A percentile compares a stretch with the other conserved stretches of the same genome.
These are phyloP conservation scores for Pocillopora verrucosa DNA, from an alignment of 64 coral and sea anemone species.

Conservation along the genomic window DNA sequence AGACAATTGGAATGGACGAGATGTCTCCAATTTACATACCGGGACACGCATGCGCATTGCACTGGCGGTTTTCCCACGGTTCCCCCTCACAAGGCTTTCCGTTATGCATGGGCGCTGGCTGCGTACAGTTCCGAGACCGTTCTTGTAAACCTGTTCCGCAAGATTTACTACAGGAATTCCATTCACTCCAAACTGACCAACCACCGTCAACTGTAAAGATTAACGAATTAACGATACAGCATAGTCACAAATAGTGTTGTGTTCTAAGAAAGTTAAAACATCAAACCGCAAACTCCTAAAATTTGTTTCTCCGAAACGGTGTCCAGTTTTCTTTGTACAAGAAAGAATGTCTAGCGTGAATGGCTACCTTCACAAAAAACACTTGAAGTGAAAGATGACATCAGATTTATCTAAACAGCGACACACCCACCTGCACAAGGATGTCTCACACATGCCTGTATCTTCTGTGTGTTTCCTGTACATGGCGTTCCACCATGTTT, in stretches of 20 bases:
- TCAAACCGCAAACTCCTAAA: too few relatives aligned
- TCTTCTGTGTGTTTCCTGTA: not conserved
- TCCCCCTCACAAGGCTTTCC: conserved; percentile 10
- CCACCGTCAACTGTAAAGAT: conserved; percentile 16
- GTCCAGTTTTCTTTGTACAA: too few relatives aligned
- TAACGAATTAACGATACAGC: not conserved
- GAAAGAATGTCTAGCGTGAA: too few relatives aligned
- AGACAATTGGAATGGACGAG: not conserved
- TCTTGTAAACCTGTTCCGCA: conserved; percentile 15
- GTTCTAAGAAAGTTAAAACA: not conserved
- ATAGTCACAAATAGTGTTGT: not conserved
- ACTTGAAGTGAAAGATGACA: not conserved
- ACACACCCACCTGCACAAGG: conserved; percentile 27
- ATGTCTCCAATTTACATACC: not conserved
- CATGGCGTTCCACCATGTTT: conserved; percentile 18
- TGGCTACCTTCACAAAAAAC: not conserved
- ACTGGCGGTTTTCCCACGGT: not conserved
- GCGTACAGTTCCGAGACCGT: not conserved
- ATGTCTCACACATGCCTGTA: not conserved
- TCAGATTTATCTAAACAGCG: not conserved
- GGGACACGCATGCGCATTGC: not conserved
- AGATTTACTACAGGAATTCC: not conserved
- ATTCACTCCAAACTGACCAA: conserved; percentile 12
- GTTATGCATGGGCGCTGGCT: not conserved
- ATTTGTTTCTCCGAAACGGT: too few relatives aligned